Base-by-base conservation (phyloP, 92 coral and sea anemone species). In the Actinostola sp. region DNA sequence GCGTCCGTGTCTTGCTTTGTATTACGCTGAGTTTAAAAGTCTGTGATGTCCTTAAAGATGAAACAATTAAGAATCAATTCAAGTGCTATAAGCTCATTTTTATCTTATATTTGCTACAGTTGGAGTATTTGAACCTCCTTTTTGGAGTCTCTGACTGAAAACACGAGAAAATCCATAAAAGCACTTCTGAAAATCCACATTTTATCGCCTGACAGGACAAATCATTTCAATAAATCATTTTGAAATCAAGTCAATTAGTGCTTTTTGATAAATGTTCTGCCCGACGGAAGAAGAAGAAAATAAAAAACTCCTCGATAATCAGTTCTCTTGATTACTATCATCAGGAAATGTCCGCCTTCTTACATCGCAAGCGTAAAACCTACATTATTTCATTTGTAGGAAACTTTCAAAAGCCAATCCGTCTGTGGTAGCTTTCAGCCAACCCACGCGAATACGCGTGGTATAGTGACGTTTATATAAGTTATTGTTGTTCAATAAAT, bases 391-490 rank as follows among this genome's bases (percentile, higher is more conserved):
- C 5, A 6, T 19, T 21, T 57, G 63, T 8, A 57, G 26, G 63
- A 1, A n/a, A n/a, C 8, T 4, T 3, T 16, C 27, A 25, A 53
- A 53, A 16, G 36, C n/a, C 39, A 27, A 9, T 27, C 10, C 39
- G 63, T 57, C 63, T 30, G 5, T 2, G 39, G 15, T 12, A 57
- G 63, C 13, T 57, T 26, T 11, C 25, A 30, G 28, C 17, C 32
- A 51, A 19, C 74, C 74, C 74, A 52, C 74, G 74, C 74, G 41
- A 30, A 61, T 46, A 33, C 56, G 74, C 74, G 74, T 68, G 74
- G 63, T 51, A 24, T 19, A 26, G 28, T 68, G 74, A 68, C 74
- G 74, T 68, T n/a, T 48, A 33, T n/a, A n/a, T 19, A 25, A 23
- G 36, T 8, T 57, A 30, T 57, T 5, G 28, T 29, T 33, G 33